Conservation (phyloP, 2,888 invertebrate genomes). For the Tholera decimalis region DNA sequence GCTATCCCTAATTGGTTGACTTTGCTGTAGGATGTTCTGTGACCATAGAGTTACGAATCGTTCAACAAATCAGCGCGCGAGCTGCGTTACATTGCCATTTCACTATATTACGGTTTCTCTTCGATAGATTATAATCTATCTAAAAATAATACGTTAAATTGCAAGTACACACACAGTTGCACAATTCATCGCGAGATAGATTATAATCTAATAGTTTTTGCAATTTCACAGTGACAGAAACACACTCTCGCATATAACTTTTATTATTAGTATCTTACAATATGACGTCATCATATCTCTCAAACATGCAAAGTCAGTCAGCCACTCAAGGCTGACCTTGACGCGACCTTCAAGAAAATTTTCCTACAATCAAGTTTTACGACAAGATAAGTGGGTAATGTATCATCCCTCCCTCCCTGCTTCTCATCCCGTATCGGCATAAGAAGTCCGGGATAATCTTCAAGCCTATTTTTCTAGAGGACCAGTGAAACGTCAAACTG, state of each 20-base stretch:
- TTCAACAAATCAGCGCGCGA: too few species aligned
- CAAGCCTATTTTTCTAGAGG: constrained; percentile 14
- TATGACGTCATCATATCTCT: constrained; percentile 33
- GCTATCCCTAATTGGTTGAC: too few species aligned
- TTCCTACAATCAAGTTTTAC: constrained; percentile 51
- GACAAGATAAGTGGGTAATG: constrained; percentile 57
- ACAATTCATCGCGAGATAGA: too few species aligned
- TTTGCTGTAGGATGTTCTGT: too few species aligned
- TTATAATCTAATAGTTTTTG: too few species aligned
- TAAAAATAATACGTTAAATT: too few species aligned
- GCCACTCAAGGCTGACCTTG: constrained; percentile 29
- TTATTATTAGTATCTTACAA: background rate
- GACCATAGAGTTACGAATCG: too few species aligned
- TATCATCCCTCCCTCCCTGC: constrained; percentile 39
- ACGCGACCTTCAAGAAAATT: constrained; percentile 35
- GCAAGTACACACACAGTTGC: too few species aligned
- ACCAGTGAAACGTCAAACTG: background rate
- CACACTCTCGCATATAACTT: background rate
- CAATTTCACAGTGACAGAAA: too few species aligned
- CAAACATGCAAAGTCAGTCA: constrained; percentile 20
- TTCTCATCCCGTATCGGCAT: constrained; percentile 35
- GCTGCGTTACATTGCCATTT: too few species aligned
- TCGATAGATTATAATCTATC: too few species aligned
- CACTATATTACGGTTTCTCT: too few species aligned
- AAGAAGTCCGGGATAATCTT: constrained; percentile 42